Conservation (phyloP, 2,113 vertebrate genomes). For the Crocuta crocuta region DNA sequence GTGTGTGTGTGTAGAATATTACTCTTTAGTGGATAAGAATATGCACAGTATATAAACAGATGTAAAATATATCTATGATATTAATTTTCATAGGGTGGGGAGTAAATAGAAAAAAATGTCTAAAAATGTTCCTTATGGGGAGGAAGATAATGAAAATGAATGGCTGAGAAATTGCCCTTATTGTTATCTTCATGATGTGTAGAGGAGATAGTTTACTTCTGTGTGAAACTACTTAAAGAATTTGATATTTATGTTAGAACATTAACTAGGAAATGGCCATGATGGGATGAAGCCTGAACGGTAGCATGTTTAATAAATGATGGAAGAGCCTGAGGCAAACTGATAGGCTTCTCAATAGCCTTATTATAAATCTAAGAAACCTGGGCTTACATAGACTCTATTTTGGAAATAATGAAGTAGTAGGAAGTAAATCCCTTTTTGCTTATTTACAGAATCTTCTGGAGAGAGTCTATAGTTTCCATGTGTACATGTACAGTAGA, state of each 20-base stretch:
- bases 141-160: constrained; percentile 11
- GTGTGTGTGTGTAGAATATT: neutral
- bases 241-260: neutral
- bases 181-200: neutral
- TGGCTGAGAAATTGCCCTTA: neutral
- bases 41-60: neutral
- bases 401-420: neutral
- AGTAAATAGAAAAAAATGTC: neutral
- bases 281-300: neutral
- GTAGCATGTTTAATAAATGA: neutral
- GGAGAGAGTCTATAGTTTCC: neutral
- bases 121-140: neutral
- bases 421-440: neutral
- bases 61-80: neutral
- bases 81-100: neutral
- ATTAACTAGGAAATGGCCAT: constrained; percentile 18
- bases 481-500: neutral
- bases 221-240: neutral
- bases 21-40: constrained; percentile 18
- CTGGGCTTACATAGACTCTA: neutral
- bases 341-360: neutral
- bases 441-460: neutral
- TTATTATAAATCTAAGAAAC: neutral
- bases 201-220: constrained; percentile 4
- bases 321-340: neutral